Percentiles rank a stretch among this genome's conserved stretches.
These are phyloP conservation scores for Watersipora subatra DNA, from an alignment of 1,140 invertebrate genomes.

Conservation along the genomic window DNA sequence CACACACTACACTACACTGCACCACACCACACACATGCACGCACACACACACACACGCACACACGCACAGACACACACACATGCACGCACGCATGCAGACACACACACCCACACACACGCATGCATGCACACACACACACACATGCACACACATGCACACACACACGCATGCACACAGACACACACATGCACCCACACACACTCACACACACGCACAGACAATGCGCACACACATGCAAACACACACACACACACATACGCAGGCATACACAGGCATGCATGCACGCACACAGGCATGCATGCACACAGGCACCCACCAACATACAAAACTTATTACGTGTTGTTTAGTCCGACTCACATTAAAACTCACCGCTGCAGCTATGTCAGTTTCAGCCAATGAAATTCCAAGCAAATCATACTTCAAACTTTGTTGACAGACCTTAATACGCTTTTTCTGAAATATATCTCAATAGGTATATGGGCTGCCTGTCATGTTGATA, in stretches of 20 bases:
- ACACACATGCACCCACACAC: background rate
- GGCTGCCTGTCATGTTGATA: too few relatives aligned
- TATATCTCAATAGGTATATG: too few relatives aligned
- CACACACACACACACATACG: background rate
- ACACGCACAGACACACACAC: background rate
- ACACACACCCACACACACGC: background rate
- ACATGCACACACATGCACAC: background rate
- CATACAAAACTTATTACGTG: too few relatives aligned
- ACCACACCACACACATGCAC: background rate
- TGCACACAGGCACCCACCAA: too few relatives aligned
- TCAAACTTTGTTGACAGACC: too few relatives aligned
- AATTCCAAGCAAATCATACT: too few relatives aligned
- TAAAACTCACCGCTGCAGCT: too few relatives aligned
- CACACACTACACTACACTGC: conserved; percentile 59
- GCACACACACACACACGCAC: background rate
- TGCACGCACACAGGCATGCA: too few relatives aligned
- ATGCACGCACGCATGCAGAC: background rate
- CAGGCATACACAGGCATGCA: too few relatives aligned
- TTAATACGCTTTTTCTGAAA: too few relatives aligned
- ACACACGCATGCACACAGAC: background rate
- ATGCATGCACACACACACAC: background rate
- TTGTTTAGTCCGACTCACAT: too few relatives aligned
- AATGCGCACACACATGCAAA: background rate
- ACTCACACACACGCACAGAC: background rate
- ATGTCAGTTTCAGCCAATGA: too few relatives aligned